Evolutionary conservation across 2,888 invertebrate species (phyloP), one percentile per base, ranked within the genome.

Genomic region (Halocaridina rubra): DNA sequence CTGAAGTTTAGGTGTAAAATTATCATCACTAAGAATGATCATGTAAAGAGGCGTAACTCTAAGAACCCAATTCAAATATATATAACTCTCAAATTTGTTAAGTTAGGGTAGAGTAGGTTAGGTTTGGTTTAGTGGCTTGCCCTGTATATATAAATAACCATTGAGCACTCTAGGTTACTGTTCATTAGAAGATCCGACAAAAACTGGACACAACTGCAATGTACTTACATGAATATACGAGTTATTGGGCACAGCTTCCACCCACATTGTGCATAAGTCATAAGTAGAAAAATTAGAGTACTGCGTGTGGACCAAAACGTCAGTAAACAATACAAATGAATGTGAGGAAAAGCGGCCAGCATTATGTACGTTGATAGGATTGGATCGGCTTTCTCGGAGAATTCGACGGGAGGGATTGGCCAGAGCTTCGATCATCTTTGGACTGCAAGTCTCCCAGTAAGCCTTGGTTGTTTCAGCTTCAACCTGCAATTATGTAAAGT

Each of bases 321-420:
- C 97, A 81, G 94, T 95, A 90, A 97, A 94, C 75, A 97, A 92
- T 88, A 97, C 93, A 89, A 97, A 96, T 92, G 94, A 94, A 89
- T 96, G 95, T 0, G 94, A 94, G 3, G 95, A 94, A 90, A 96
- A 95, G 87, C 95, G 92, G 27, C 95, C 94, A 19, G 94, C 94
- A 89, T 94, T 94, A 3, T 93, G 92, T 85, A 96, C 91, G 88
- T 93, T 93, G 2, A 97, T 91, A 0, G 94, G 94, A 88, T 94
- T 92, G 7, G 93, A 92, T 89, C 94, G 94, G 0, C 96, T 96
- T 89, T 96, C 96, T 81, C 95, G 92, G 78, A 97, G 92, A 57
- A 97, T 91, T n/a, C 97, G 93, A 78, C 96, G 92, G 77, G 94
- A 93, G 0, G 94, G 94, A 4, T 92, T 93, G 89, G 93, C 92